phyloP scores from a whole-genome alignment of 2,113 vertebrate species.

The Notothenia coriiceps region DNA sequence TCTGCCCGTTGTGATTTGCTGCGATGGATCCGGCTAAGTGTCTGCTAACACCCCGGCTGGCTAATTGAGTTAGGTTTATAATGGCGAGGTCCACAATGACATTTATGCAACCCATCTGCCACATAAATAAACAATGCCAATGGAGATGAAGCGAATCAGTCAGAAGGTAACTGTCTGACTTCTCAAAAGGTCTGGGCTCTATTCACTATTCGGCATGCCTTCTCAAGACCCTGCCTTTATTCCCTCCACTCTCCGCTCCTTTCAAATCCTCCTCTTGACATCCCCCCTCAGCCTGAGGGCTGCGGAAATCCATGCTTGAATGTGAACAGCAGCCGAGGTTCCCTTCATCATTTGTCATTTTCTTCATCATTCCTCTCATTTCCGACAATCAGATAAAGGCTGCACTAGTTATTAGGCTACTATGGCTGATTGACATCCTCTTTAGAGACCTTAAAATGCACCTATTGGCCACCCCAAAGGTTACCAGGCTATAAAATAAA shows the following conservation, averaged over 20 bases:
- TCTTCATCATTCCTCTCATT: slow-evolving; percentile 28
- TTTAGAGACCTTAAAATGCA: slow-evolving; percentile 32
- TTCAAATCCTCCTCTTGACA: slow-evolving; percentile 53
- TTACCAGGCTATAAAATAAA: slow-evolving; percentile 49
- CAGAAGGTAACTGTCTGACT: slow-evolving; percentile 71
- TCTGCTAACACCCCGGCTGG: slow-evolving; percentile 74
- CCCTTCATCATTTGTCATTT: slow-evolving; percentile 54
- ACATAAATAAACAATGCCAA: slow-evolving; percentile 75
- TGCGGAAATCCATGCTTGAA: slow-evolving; percentile 49
- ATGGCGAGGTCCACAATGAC: slow-evolving; percentile 62
- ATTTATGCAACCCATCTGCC: slow-evolving; percentile 80
- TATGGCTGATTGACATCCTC: slow-evolving; percentile 67
- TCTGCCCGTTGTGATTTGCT: slow-evolving; percentile 76
- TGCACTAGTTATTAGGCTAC: slow-evolving; percentile 61
- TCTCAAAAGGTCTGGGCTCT: slow-evolving; percentile 67
- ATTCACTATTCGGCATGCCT: slow-evolving; percentile 41
- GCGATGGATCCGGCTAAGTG: slow-evolving; percentile 65
- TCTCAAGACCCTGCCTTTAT: slow-evolving; percentile 55
- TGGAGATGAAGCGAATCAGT: slow-evolving; percentile 66
- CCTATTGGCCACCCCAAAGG: slow-evolving; percentile 49
- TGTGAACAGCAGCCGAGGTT: slow-evolving; percentile 46
- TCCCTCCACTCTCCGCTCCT: slow-evolving; percentile 40
- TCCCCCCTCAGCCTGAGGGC: slow-evolving; percentile 45
- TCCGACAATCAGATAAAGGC: slow-evolving; percentile 68
- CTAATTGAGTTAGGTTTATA: slow-evolving; percentile 81